Conservation (phyloP, 2,113 vertebrate species). For the Pithys albifrons region DNA sequence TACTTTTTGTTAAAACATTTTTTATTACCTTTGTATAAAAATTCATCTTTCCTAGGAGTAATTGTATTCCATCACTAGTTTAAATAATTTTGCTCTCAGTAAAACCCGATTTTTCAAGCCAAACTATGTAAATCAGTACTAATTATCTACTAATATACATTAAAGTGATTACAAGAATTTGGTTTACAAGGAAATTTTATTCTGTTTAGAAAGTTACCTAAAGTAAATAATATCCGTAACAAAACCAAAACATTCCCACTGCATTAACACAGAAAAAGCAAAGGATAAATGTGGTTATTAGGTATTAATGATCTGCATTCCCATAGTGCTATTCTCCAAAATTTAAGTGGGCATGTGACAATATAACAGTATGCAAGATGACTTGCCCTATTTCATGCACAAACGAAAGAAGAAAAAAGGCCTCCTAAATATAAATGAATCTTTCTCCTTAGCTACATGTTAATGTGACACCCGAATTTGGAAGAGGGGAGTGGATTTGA, state of each 20-base stretch:
- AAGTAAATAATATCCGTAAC: background rate
- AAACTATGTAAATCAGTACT: background rate
- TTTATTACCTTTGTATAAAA: background rate
- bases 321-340: background rate
- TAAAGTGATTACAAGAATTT: slow-evolving; percentile 18
- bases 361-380: background rate
- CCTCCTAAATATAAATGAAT: background rate
- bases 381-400: background rate
- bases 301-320: background rate
- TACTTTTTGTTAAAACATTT: background rate
- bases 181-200: slow-evolving; percentile 2
- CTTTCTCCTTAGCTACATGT: background rate
- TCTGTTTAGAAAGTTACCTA: background rate
- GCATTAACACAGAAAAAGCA: background rate
- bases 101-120: background rate
- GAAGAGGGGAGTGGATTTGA: background rate
- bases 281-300: background rate
- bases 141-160: slow-evolving; percentile 1
- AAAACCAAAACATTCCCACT: background rate
- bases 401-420: background rate
- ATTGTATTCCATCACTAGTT: background rate
- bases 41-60: background rate
- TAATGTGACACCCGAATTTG: background rate
- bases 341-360: background rate
- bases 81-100: background rate